Percentiles rank a stretch among this genome's conserved stretches.
These are phyloP conservation scores for Drosophila serrata DNA, from an alignment of 1,140 invertebrate genomes.

Conservation along the genomic window DNA sequence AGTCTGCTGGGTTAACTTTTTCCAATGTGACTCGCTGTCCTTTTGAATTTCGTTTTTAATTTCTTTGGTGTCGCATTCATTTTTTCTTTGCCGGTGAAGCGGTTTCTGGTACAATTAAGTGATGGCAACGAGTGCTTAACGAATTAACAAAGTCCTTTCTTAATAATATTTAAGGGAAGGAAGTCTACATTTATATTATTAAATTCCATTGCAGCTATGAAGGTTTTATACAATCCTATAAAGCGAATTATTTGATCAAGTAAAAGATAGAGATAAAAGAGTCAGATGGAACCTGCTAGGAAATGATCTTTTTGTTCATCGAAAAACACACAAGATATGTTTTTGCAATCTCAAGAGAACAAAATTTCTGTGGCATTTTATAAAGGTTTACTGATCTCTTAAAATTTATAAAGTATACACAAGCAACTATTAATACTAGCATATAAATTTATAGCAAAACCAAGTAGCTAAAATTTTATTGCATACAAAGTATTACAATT, in stretches of 20 bases:
- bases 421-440: too few species aligned
- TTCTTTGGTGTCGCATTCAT: slow-evolving; percentile 49
- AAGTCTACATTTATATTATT: not conserved
- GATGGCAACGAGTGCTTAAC: slow-evolving; percentile 39
- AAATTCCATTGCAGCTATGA: not conserved
- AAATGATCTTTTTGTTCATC: too few species aligned
- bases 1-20: slow-evolving; percentile 55
- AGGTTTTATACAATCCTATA: not conserved
- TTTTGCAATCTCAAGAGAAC: too few species aligned
- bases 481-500: too few species aligned
- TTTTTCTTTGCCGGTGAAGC: slow-evolving; percentile 9
- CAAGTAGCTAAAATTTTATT: too few species aligned
- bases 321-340: too few species aligned
- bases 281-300: too few species aligned
- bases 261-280: too few species aligned
- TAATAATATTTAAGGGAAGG: not conserved
- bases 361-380: too few species aligned
- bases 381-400: too few species aligned
- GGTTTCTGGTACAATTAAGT: slow-evolving; percentile 49
- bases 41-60: slow-evolving; percentile 60
- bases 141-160: not conserved
- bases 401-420: too few species aligned
- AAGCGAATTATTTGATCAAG: not conserved
- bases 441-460: too few species aligned
- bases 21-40: slow-evolving; percentile 47